Conservation (phyloP, 1,140 invertebrate species). For the Microplitis mediator region DNA sequence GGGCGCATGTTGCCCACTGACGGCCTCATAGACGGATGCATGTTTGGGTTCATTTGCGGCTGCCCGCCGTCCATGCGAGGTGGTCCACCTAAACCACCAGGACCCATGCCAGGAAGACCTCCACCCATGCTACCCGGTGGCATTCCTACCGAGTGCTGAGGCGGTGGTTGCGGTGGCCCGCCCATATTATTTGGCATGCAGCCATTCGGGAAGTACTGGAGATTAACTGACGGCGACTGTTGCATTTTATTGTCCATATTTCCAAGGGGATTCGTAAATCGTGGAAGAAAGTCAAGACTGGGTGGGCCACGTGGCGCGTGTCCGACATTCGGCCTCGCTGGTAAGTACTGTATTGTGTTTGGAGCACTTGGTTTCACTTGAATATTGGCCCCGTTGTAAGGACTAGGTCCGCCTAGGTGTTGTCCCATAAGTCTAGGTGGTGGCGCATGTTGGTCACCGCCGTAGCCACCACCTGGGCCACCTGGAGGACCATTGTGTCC, state of each 20-base stretch:
- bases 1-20: slow-evolving; percentile 54
- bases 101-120: background rate
- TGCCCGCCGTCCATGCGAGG: slow-evolving; percentile 48
- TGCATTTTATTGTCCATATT: slow-evolving; percentile 76
- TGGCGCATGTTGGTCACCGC: slow-evolving; percentile 52
- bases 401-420: slow-evolving; percentile 64
- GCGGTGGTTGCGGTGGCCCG: slow-evolving; percentile 37
- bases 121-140: slow-evolving; percentile 45
- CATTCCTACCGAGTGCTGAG: slow-evolving; percentile 17
- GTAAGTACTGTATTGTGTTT: slow-evolving; percentile 97
- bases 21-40: slow-evolving; percentile 59
- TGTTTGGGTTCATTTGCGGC: slow-evolving; percentile 42
- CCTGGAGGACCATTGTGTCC: slow-evolving; percentile 59
- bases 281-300: slow-evolving; percentile 89
- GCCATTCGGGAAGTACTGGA: slow-evolving; percentile 76
- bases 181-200: slow-evolving; percentile 54
- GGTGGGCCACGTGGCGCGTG: slow-evolving; percentile 78
- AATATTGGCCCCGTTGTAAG: slow-evolving; percentile 83
- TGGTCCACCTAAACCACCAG: slow-evolving; percentile 37
- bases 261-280: slow-evolving; percentile 79
- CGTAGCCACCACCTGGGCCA: slow-evolving; percentile 32
- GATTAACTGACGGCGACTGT: slow-evolving; percentile 68
- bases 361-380: slow-evolving; percentile 95
- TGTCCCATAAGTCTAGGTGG: slow-evolving; percentile 54
- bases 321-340: slow-evolving; percentile 80